Evolutionary conservation across 2,888 invertebrate genomes (phyloP), one percentile per base, ranked within the genome.

Genomic region (Quadroppia sp.): DNA sequence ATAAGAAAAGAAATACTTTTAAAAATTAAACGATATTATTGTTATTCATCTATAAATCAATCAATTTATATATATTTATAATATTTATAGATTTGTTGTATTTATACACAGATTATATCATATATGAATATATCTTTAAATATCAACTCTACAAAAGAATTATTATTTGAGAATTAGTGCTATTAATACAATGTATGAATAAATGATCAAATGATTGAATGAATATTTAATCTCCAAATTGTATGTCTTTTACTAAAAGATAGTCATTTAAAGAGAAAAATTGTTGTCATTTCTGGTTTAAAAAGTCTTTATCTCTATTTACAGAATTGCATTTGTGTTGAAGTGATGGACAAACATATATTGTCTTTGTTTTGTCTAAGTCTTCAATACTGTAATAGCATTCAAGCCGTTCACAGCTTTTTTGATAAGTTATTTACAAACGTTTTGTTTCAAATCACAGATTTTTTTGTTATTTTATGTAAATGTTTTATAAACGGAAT

Each of bases 261-360:
- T 53, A 53, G 25, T 53, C 53, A 23, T 20, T 53, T 53, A 53
- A 53, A 53, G 53, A 15, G 53, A 45, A 23, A 23, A 53, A 23
- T 53, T 53, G 23, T 3, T 53, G 53, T 25, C 1, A 32, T 61
- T 36, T 36, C 61, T 36, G 25, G 11, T 23, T 61, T 61, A 17
- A 61, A 36, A 59, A 59, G 11, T 30, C 13, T 17, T 53, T 25
- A 50, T 50, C 23, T 25, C 25, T 61, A 61, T 67, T 4, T 67
- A 67, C 67, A 67, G 25, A 32, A 67, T 67, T 67, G 67, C 67
- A 67, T 67, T 67, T 67, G n/a, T 36, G 42, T 67, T 42, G 67
- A 67, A 67, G 67, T 67, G 67, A 67, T 67, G 67, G 67, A 67
- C 67, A 67, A 67, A 67, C 67, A 28, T 36, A 30, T 32, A 45